These are phyloP conservation scores for Galerucella calmariensis DNA, from an alignment of 2,888 invertebrate species.

Conservation along the genomic window DNA sequence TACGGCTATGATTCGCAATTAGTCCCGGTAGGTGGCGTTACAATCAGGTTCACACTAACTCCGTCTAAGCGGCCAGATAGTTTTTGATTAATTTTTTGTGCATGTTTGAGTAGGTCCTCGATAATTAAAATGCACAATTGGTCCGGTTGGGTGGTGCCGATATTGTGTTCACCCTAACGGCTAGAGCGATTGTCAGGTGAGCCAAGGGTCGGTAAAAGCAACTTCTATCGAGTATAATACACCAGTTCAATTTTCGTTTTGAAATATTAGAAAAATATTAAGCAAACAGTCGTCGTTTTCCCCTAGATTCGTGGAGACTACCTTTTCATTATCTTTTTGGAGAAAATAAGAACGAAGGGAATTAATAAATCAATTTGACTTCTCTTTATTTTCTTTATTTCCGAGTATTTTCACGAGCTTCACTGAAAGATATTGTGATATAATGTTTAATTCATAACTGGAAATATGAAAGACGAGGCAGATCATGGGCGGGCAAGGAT, in stretches of 20 bases:
- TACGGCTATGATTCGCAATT: too few species aligned
- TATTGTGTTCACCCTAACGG: too few species aligned
- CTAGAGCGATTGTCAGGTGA: too few species aligned
- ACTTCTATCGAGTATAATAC: too few species aligned
- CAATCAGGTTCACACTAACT: too few species aligned
- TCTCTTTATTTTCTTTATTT: slow-evolving; percentile 18
- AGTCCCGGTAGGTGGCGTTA: too few species aligned
- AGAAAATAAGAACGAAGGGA: slow-evolving; percentile 2
- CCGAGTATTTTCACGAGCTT: background rate
- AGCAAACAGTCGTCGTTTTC: background rate
- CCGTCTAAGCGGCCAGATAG: too few species aligned
- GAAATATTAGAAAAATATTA: background rate
- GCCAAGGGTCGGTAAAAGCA: too few species aligned
- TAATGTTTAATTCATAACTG: slow-evolving; percentile 32
- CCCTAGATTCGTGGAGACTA: background rate
- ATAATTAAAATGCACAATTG: too few species aligned
- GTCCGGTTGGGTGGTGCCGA: too few species aligned
- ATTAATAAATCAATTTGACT: slow-evolving; percentile 13
- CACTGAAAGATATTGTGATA: slow-evolving; percentile 22
- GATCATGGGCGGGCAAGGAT: background rate
- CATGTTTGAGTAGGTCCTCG: too few species aligned
- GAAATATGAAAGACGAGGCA: background rate
- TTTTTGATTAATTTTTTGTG: too few species aligned
- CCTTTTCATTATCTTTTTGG: slow-evolving; percentile 12
- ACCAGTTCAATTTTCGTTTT: background rate